A percentile compares a stretch with the other conserved stretches of the same genome.
Evolutionary conservation across 2,113 vertebrate species (phyloP).

Genomic region (Salminus brasiliensis): DNA sequence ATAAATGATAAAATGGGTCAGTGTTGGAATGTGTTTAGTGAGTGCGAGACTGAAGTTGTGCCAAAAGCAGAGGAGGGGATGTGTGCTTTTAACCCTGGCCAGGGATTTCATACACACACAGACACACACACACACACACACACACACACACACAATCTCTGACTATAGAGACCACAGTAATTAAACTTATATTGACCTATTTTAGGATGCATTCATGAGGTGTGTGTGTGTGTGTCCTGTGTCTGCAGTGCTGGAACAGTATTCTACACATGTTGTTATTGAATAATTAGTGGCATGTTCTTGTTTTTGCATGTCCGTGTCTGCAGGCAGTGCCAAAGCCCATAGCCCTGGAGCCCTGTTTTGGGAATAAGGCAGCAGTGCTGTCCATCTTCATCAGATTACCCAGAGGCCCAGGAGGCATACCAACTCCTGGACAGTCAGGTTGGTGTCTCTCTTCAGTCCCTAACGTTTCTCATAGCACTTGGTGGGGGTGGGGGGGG

Average conservation of each 20-base stretch:
- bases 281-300: not conserved
- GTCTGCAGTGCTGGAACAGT: not conserved
- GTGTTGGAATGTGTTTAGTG: slow-evolving; percentile 36
- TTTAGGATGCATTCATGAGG: not conserved
- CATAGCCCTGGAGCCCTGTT: slow-evolving; percentile 97
- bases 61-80: slow-evolving; percentile 7
- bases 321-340: slow-evolving; percentile 92
- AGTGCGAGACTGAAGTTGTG: slow-evolving; percentile 16
- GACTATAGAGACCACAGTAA: slow-evolving; percentile 13
- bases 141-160: slow-evolving; percentile 22
- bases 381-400: slow-evolving; percentile 97
- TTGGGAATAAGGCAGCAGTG: slow-evolving; percentile 95
- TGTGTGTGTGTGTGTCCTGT: not conserved
- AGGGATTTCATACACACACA: slow-evolving; percentile 25
- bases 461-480: not conserved
- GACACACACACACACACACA: too few species aligned
- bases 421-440: slow-evolving; percentile 96
- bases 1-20: slow-evolving; percentile 37
- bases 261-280: not conserved
- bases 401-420: slow-evolving; percentile 90
- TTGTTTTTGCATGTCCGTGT: not conserved
- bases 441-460: slow-evolving; percentile 72
- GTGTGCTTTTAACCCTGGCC: slow-evolving; percentile 32
- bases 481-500: too few species aligned
- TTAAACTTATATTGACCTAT: slow-evolving; percentile 14